Evolutionary conservation across 2,888 invertebrate species (phyloP).

Genomic region (Diarsia mendica): DNA sequence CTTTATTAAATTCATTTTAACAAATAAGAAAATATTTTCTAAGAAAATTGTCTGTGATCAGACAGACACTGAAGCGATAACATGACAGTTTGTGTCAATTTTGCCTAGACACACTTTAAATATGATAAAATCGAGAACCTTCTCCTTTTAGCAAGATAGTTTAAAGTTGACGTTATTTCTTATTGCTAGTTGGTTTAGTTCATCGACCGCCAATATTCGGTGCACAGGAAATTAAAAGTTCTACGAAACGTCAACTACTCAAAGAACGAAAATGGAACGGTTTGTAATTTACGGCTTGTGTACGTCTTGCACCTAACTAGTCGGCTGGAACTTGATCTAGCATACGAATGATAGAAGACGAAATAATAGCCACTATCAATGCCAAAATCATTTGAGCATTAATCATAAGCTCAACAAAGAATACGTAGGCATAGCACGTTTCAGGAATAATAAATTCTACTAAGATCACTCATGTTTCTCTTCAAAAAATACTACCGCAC

Average conservation of each 20-base stretch:
- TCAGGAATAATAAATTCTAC: neutral
- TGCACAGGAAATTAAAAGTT: conserved; percentile 24
- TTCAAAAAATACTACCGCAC: conserved; percentile 20
- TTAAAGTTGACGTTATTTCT: conserved; percentile 7
- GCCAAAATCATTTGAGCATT: neutral
- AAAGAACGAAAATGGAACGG: conserved; percentile 3
- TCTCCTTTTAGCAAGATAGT: conserved; percentile 13
- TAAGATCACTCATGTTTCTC: conserved; percentile 13
- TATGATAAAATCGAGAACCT: neutral
- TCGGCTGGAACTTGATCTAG: neutral
- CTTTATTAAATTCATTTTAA: neutral
- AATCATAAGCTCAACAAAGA: conserved; percentile 6
- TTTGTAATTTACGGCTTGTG: neutral
- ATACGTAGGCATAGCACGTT: neutral
- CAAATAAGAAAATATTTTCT: neutral
- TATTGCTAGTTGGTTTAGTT: neutral
- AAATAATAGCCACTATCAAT: neutral
- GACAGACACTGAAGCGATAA: neutral
- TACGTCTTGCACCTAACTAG: neutral
- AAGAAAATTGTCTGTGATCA: neutral
- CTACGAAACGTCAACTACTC: conserved; percentile 15
- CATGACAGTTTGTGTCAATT: conserved; percentile 19
- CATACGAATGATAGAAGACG: neutral
- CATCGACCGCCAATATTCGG: neutral
- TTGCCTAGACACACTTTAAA: neutral